These are phyloP conservation scores for Channallabes apus DNA, from an alignment of 2,797 vertebrate genomes.

Conservation along the genomic window DNA sequence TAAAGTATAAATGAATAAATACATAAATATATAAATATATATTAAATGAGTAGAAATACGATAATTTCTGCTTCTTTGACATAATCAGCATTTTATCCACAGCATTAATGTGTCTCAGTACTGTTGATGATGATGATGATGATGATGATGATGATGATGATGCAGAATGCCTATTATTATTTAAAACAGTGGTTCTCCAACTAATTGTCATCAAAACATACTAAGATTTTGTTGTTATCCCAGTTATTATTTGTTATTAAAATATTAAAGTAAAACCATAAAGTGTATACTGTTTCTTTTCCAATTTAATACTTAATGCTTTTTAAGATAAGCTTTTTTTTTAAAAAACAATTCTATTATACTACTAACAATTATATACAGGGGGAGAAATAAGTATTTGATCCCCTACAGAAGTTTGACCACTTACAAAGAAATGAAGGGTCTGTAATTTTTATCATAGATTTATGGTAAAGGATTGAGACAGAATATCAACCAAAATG, in stretches of 20 bases:
- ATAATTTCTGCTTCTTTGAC: neutral
- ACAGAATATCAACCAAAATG: too few relatives aligned
- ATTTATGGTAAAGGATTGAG: too few relatives aligned
- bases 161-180: neutral
- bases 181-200: neutral
- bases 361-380: too few relatives aligned
- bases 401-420: too few relatives aligned
- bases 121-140: neutral
- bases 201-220: too few relatives aligned
- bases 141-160: neutral
- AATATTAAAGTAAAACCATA: neutral
- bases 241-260: neutral
- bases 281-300: neutral
- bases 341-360: neutral
- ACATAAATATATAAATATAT: neutral
- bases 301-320: neutral
- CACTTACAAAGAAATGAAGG: too few relatives aligned
- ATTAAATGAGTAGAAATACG: neutral
- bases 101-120: neutral
- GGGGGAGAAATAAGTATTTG: too few relatives aligned
- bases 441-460: too few relatives aligned
- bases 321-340: too few relatives aligned
- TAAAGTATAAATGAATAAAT: neutral
- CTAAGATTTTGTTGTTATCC: too few relatives aligned
- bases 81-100: neutral